phyloP scores from a whole-genome alignment of 2,888 invertebrate species.

The Drosophila borealis region DNA sequence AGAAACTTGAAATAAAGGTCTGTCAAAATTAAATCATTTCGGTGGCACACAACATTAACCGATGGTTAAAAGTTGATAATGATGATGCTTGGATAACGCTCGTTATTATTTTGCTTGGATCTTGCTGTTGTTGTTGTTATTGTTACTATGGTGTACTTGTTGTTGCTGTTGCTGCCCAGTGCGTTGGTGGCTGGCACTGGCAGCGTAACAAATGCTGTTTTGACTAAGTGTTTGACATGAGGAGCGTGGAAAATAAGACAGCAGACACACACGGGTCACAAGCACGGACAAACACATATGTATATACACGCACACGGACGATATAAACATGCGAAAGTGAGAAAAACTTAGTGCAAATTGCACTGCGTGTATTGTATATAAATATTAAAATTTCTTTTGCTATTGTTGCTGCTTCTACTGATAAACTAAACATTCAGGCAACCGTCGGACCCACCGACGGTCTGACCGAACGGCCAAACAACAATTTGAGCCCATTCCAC shows the following conservation, averaged over 20 bases:
- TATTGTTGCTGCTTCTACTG: constrained; percentile 34
- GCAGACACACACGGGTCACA: constrained; percentile 28
- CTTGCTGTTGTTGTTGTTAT: constrained; percentile 30
- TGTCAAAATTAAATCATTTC: constrained; percentile 82
- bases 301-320: constrained; percentile 15
- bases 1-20: constrained; percentile 79
- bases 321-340: constrained; percentile 72
- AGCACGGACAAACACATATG: constrained; percentile 13
- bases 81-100: constrained; percentile 81
- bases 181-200: constrained; percentile 79
- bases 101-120: constrained; percentile 67
- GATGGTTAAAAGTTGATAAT: constrained; percentile 82
- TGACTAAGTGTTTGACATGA: constrained; percentile 82
- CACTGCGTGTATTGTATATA: constrained; percentile 57
- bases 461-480: constrained; percentile 26
- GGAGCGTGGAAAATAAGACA: constrained; percentile 74
- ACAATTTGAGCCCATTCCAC: constrained; percentile 68
- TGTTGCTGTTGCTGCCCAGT: constrained; percentile 64
- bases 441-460: constrained; percentile 20
- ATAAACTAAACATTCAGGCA: constrained; percentile 57
- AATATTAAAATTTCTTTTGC: constrained; percentile 45
- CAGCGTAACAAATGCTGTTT: constrained; percentile 80
- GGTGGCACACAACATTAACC: constrained; percentile 82
- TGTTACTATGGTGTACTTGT: constrained; percentile 36
- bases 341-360: constrained; percentile 70